Evolutionary conservation across 2,113 vertebrate species (phyloP).

Genomic region (Megaceryle maxima): DNA sequence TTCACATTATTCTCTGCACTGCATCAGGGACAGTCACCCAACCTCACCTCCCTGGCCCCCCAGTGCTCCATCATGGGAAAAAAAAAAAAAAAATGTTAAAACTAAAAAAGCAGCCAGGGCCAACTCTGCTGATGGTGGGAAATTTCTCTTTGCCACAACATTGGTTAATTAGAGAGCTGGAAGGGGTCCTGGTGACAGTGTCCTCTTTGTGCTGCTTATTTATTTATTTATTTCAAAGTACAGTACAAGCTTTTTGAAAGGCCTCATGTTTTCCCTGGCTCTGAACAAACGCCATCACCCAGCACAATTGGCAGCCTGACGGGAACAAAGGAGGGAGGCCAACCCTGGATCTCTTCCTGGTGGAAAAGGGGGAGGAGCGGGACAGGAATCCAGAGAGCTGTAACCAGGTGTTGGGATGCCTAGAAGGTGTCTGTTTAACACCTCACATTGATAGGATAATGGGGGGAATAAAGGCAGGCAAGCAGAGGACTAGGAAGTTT

Average conservation of each 20-base stretch:
- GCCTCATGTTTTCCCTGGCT: constrained; percentile 74
- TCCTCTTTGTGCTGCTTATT: constrained; percentile 67
- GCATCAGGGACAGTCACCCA: not conserved
- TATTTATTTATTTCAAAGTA: constrained; percentile 65
- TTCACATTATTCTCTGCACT: not conserved
- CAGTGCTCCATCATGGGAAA: not conserved
- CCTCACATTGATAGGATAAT: not conserved
- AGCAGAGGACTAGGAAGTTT: not conserved
- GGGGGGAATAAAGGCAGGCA: not conserved
- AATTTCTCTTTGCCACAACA: constrained; percentile 58
- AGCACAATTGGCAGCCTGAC: constrained; percentile 65
- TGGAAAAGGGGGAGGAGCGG: constrained; percentile 31
- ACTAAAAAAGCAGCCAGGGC: not conserved
- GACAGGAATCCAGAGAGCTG: not conserved
- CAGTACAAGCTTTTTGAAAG: constrained; percentile 64
- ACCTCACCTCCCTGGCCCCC: not conserved
- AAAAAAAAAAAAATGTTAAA: not conserved
- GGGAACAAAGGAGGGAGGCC: constrained; percentile 58
- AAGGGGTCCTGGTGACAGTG: constrained; percentile 60
- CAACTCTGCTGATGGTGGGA: constrained; percentile 55
- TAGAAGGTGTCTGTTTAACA: not conserved
- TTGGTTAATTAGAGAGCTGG: constrained; percentile 66
- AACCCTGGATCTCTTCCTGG: not conserved
- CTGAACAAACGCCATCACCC: constrained; percentile 65
- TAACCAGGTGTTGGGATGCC: not conserved